Conservation (phyloP, 2,113 vertebrate species). For the Speoplatyrhinus poulsoni region DNA sequence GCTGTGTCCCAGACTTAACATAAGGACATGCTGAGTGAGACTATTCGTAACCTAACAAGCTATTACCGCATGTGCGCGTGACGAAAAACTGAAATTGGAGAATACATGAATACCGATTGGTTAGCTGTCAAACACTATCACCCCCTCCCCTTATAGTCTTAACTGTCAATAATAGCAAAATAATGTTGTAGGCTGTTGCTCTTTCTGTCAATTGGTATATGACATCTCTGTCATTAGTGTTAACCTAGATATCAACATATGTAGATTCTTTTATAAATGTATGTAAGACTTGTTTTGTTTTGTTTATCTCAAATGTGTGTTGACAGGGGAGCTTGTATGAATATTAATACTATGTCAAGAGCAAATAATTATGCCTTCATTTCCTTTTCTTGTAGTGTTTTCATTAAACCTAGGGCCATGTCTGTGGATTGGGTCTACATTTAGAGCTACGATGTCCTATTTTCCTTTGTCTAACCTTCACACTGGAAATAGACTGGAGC, state of each 20-base stretch:
- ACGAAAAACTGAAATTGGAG: not conserved
- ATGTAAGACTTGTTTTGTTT: too few relatives aligned
- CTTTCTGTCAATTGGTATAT: not conserved
- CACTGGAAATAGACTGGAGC: conserved; percentile 19
- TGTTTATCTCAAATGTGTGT: too few relatives aligned
- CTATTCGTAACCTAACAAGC: too few relatives aligned
- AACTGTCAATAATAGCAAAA: not conserved
- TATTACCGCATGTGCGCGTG: too few relatives aligned
- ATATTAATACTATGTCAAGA: not conserved
- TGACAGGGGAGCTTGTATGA: not conserved
- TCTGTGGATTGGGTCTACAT: conserved; percentile 4
- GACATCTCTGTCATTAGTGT: too few relatives aligned
- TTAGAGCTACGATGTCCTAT: conserved; percentile 5
- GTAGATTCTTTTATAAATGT: too few relatives aligned
- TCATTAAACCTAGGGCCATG: not conserved
- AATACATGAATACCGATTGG: not conserved
- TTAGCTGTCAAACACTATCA: not conserved
- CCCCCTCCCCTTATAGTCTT: not conserved
- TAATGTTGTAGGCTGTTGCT: not conserved
- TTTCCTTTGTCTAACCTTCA: conserved; percentile 40
- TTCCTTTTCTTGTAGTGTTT: not conserved
- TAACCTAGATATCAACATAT: too few relatives aligned
- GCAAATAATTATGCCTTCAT: not conserved
- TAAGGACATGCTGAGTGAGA: too few relatives aligned
- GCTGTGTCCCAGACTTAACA: too few relatives aligned